Base-by-base conservation (phyloP, 2,888 invertebrate species). In the Rhingia rostrata region DNA sequence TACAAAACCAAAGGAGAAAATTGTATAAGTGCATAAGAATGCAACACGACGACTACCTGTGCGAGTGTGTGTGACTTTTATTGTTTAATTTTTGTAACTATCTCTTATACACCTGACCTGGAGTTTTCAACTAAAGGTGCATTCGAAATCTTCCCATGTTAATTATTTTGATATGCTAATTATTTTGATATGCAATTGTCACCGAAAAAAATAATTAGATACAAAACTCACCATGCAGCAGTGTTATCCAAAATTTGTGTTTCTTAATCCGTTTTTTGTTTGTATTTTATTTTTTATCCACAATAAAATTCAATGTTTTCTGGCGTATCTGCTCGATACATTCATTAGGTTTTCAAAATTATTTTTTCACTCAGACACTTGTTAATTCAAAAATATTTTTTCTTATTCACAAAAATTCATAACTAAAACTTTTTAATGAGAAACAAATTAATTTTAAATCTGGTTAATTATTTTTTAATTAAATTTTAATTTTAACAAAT, bases 291-390 rank as follows among this genome's bases (percentile, higher is more conserved):
- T 53, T 47, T 43, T 64, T 58, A 72, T 79, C 73, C 73, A 39
- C 63, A 73, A 58, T 41, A 73, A 58, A 58, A 51, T 39, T 37
- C 56, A 73, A 79, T 63, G 61, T 63, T 78, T 67, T 14, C 43
- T 30, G 32, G 43, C 43, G 66, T 61, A 70, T 51, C 60, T 69
- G 60, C 41, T 22, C 32, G 61, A 63, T 69, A 69, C 41, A 67
- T 69, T 64, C 58, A 43, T 69, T 47, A 47, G 14, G 14, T 47
- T 47, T 47, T 30, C 51, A 49, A 49, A 51, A 47, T 74, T 67
- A 54, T 54, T 74, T 80, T 10, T 32, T 45, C 64, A 51, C 73
- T 69, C 75, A 72, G 58, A 83, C 83, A 83, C 83, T 83, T 69
- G 79, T 73, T 83, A 79, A 73, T 79, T 79, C 56, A 64, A 32